Conservation (phyloP, 2,113 vertebrate genomes). For the Riparia riparia region DNA sequence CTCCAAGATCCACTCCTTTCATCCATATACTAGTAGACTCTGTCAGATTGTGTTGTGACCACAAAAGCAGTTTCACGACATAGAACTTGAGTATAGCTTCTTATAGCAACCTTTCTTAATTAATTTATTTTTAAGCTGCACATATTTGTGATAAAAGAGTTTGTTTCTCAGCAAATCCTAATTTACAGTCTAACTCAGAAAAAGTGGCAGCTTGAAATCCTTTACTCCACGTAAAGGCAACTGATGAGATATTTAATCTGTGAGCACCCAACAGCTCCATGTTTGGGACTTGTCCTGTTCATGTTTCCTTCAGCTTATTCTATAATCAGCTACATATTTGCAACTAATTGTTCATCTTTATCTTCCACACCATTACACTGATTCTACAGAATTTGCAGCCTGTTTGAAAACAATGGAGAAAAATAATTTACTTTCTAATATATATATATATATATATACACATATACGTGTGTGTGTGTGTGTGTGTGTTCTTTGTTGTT, state of each 20-base stretch:
- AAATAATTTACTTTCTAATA: neutral
- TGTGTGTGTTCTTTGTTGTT: no score
- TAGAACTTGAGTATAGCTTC: neutral
- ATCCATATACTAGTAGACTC: neutral
- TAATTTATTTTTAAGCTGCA: neutral
- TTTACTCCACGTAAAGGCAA: neutral
- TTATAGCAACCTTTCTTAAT: neutral
- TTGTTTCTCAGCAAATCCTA: neutral
- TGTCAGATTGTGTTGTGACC: neutral
- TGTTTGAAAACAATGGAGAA: neutral
- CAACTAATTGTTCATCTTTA: neutral
- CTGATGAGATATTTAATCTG: neutral
- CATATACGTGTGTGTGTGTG: neutral
- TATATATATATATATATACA: rapidly evolving
- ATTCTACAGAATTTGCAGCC: neutral
- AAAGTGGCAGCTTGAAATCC: neutral
- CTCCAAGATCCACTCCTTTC: neutral
- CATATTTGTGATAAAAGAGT: neutral
- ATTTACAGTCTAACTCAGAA: neutral
- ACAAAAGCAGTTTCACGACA: neutral
- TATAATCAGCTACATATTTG: neutral
- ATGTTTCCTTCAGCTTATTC: neutral
- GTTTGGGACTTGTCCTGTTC: neutral
- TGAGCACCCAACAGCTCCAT: neutral
- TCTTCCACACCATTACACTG: neutral